Base-by-base conservation (phyloP, 1,140 invertebrate species). In the Drosophila lini region DNA sequence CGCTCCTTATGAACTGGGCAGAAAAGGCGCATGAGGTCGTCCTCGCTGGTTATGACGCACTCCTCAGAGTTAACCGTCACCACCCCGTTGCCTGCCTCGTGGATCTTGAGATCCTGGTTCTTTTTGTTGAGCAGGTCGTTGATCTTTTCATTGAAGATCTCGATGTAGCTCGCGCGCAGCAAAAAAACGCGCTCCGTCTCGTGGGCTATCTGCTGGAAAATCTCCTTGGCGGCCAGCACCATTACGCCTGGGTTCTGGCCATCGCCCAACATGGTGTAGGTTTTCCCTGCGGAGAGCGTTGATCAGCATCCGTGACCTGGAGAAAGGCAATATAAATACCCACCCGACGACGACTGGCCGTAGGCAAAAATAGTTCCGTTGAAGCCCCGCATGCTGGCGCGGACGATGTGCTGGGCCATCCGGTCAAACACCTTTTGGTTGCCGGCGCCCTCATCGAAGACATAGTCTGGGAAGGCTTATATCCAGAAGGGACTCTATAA, bases 311-410 rank as follows among this genome's bases (percentile, higher is more conserved):
- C 9, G 16, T 55, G 40, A 22, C 15, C 28, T 31, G 5, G 0
- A 22, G 7, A 5, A 31, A 40, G 28, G 7, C 1, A 45, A 58
- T 32, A 41, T 15, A 78, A n/a, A 22, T 45, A 59, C 96, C 96
- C 22, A 47, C 96, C 96, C n/a, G 96, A 97, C 7, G 96, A 95
- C 56, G 97, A 97, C 91, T 98, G 97, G n/a, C 97, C 97, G 92
- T 98, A 98, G 0, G 97, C 97, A 93, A 98, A 96, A 75, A 98
- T 95, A 16, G 97, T 98, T 0, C 97, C 97, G 93, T 98, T 98
- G 77, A 97, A 96, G 3, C 97, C 97, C 82, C 95, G 94, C 8
- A 97, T 93, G 8, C 95, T 94, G 22, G 95, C 94, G 62, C 95
- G 93, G 8, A 97, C 94, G 55, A 97, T 95, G 3, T 96, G 95